Conservation (phyloP, 2,797 vertebrate genomes). For the Psittacula derbiana region DNA sequence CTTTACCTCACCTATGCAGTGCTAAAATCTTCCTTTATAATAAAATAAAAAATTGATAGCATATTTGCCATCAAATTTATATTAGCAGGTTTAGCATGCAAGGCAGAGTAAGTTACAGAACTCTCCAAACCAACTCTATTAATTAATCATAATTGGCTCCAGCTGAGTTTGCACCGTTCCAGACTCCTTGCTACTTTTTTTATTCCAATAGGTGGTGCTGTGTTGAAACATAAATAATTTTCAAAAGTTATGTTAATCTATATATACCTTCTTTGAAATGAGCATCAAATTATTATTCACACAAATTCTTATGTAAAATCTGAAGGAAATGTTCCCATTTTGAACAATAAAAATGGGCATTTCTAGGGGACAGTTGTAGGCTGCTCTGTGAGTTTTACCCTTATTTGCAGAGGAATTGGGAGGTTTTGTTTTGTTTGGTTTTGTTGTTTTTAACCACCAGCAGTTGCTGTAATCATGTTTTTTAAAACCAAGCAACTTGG, state of each 20-base stretch:
- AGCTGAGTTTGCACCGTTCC: not conserved
- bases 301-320: not conserved
- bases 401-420: not conserved
- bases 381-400: not conserved
- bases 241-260: not conserved
- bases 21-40: not conserved
- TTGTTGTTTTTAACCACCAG: not conserved
- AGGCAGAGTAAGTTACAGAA: not conserved
- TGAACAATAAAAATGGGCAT: not conserved
- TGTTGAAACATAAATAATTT: not conserved
- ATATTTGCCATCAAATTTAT: not conserved
- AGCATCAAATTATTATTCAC: not conserved
- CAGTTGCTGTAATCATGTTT: not conserved
- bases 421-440: not conserved
- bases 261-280: not conserved
- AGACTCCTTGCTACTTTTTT: not conserved
- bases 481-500: not conserved
- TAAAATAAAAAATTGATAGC: not conserved
- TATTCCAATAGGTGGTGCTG: constrained; percentile 45
- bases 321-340: not conserved
- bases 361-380: not conserved
- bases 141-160: not conserved
- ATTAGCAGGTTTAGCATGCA: not conserved
- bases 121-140: not conserved
- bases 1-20: not conserved